phyloP scores from a whole-genome alignment of 2,888 invertebrate species.

The Phaedon cochleariae region DNA sequence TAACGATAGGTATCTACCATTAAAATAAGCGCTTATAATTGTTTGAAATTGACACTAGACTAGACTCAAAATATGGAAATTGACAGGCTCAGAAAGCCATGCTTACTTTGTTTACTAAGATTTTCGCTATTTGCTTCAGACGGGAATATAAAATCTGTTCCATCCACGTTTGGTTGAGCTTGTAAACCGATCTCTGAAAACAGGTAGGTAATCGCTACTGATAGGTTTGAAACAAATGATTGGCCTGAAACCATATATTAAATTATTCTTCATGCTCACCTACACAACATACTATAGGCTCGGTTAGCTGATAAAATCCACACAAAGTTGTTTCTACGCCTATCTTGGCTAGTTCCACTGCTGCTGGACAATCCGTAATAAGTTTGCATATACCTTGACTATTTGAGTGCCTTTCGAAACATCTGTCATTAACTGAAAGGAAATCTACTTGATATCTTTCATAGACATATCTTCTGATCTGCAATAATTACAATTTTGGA shows the following conservation, averaged over 20 bases:
- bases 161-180: neutral
- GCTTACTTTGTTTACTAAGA: slow-evolving; percentile 55
- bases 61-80: no score
- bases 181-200: neutral
- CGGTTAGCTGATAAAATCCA: slow-evolving; percentile 49
- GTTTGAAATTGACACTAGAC: no score
- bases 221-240: no score
- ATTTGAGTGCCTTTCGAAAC: slow-evolving; percentile 44
- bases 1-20: no score
- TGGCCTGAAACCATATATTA: no score
- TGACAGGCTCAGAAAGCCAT: neutral
- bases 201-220: neutral
- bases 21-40: no score
- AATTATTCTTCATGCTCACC: slow-evolving; percentile 39
- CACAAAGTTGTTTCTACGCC: slow-evolving; percentile 54
- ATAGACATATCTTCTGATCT: no score
- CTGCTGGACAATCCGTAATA: slow-evolving; percentile 50
- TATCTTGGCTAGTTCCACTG: slow-evolving; percentile 50
- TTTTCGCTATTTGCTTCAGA: slow-evolving; percentile 1
- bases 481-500: no score
- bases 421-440: slow-evolving; percentile 50
- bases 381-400: slow-evolving; percentile 49
- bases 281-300: slow-evolving; percentile 56
- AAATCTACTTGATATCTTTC: neutral
- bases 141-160: slow-evolving; percentile 4